Conservation (phyloP, 35 echinoderm and acorn worm species). For the Diadema setosum region DNA sequence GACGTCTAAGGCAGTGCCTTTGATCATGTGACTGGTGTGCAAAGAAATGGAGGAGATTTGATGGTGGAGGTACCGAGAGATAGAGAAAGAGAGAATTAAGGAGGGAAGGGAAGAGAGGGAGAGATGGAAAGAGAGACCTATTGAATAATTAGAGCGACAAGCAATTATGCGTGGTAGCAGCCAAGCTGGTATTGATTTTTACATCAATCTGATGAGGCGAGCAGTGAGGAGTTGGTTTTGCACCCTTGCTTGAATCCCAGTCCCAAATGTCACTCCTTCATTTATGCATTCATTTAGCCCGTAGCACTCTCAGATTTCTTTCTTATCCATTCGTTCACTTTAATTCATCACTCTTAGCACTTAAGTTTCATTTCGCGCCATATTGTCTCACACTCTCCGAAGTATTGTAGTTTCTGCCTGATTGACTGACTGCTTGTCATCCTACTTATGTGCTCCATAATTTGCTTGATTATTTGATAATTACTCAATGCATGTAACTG, state of each 20-base stretch:
- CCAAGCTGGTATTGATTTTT: constrained; percentile 66
- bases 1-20: neutral
- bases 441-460: too few species aligned
- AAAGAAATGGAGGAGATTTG: neutral
- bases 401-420: too few species aligned
- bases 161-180: constrained; percentile 62
- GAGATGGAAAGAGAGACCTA: neutral
- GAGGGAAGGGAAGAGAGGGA: constrained; percentile 1
- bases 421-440: too few species aligned
- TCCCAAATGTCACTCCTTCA: constrained; percentile 5
- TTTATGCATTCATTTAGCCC: constrained; percentile 20
- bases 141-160: constrained; percentile 78
- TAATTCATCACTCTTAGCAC: neutral
- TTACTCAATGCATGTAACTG: too few species aligned
- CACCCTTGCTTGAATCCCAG: neutral
- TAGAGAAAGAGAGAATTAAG: too few species aligned
- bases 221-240: constrained; percentile 22
- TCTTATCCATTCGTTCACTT: neutral
- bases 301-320: neutral
- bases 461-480: too few species aligned
- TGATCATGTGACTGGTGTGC: neutral
- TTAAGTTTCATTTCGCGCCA: neutral
- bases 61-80: too few species aligned
- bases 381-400: too few species aligned
- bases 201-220: constrained; percentile 50